Conservation (phyloP, 2,797 vertebrate genomes). For the Zalophus californianus region DNA sequence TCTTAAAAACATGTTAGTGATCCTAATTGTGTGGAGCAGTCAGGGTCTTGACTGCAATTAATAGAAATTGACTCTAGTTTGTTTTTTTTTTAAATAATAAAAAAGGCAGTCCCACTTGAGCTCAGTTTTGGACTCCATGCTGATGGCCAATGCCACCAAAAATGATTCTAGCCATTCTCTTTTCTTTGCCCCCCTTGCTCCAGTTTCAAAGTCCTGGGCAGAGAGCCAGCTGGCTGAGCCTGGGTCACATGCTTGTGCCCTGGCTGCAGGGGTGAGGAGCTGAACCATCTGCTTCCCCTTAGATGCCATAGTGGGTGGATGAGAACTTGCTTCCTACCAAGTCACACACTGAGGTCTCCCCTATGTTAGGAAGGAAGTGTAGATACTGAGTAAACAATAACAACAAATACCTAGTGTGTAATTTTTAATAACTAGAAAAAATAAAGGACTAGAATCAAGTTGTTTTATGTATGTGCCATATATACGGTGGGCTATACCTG, state of each 20-base stretch:
- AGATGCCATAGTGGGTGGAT: neutral
- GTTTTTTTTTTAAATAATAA: neutral
- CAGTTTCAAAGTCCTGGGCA: neutral
- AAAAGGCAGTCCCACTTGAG: neutral
- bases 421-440: neutral
- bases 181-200: neutral
- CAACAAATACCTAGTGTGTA: neutral
- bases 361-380: slow-evolving; percentile 25
- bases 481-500: neutral
- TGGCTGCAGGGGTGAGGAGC: neutral
- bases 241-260: neutral
- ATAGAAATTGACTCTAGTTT: neutral
- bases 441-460: neutral
- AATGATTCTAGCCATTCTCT: neutral
- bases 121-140: neutral
- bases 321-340: neutral
- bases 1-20: neutral
- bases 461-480: neutral
- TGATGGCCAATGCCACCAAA: neutral
- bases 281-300: neutral
- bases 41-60: neutral
- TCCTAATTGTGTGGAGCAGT: neutral
- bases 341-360: neutral
- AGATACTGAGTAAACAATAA: neutral
- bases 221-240: neutral